Conservation (phyloP, 2,113 vertebrate species). For the Microcebus murinus region DNA sequence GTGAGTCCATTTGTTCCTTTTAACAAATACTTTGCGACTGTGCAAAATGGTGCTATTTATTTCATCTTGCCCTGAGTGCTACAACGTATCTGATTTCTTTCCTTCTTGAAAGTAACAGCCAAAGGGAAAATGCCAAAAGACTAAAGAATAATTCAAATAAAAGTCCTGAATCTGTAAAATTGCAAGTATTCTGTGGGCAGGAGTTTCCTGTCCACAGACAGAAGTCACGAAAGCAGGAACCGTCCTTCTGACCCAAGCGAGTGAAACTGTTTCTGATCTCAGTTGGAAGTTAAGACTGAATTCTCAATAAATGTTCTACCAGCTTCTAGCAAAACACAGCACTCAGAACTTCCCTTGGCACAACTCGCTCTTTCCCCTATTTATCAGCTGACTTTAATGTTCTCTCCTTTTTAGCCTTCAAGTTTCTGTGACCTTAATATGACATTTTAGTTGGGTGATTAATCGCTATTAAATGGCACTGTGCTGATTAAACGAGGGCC, state of each 20-base stretch:
- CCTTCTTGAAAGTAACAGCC: conserved; percentile 45
- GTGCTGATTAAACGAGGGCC: conserved; percentile 86
- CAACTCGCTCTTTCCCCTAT: conserved; percentile 76
- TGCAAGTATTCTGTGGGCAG: conserved; percentile 70
- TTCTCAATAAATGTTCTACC: conserved; percentile 82
- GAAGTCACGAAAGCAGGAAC: conserved; percentile 78
- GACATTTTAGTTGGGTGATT: conserved; percentile 88
- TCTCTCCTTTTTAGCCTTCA: conserved; percentile 83
- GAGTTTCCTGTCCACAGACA: conserved; percentile 57
- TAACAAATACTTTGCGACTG: neutral
- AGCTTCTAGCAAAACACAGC: conserved; percentile 70
- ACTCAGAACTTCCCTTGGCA: conserved; percentile 81
- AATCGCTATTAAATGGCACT: conserved; percentile 87
- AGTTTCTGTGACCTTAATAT: conserved; percentile 88
- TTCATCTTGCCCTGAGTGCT: neutral
- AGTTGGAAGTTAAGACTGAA: conserved; percentile 75
- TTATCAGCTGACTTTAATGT: conserved; percentile 85
- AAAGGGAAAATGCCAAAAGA: conserved; percentile 47
- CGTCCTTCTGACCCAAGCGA: conserved; percentile 81
- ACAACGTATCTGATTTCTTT: neutral
- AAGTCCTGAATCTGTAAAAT: conserved; percentile 65
- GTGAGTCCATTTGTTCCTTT: neutral
- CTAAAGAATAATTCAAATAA: conserved; percentile 57
- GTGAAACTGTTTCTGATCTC: conserved; percentile 79
- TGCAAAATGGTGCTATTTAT: neutral